Base-by-base conservation (phyloP, 2,113 vertebrate species). In the Microtus montanus region DNA sequence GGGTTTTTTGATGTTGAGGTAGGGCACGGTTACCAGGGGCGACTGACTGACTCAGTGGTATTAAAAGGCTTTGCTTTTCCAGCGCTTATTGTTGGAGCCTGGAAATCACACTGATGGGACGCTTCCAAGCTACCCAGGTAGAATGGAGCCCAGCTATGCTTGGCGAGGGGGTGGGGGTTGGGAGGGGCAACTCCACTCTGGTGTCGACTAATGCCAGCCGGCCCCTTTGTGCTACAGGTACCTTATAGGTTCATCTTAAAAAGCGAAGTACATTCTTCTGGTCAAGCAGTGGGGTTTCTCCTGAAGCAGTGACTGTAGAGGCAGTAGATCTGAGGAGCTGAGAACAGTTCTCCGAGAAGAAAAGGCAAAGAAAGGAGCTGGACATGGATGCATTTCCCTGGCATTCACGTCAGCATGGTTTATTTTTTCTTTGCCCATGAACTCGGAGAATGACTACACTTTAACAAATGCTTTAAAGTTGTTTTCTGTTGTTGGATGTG, bases 401-500 rank as follows among this genome's bases (percentile, higher is more conserved):
- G 47, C 78, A 68, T 73, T 94, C 24, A 80, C 71, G 24, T 93
- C n/a, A 92, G 66, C 80, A 78, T 26, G 11, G 13, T 22, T 80
- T 63, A 70, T 52, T 75, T 54, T 54, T 35, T 66, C 68, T 80
- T 82, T 95, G 66, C 19, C 89, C 35, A 74, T n/a, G 12, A 91
- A 74, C 28, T 63, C 2, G 75, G 71, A 87, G 35, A 94, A 90
- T 92, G 93, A 47, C 10, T 8, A 33, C 78, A 92, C 82, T 94
- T 92, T 93, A 93, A 83, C 66, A 58, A 96, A 79, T 14, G 0
- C 79, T 95, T 87, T 89, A 61, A 93, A 92, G 79, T 90, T 94
- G 15, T 82, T 78, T 84, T 74, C 83, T 66, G 24, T 78, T 78
- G 5, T 90, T 92, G 38, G 35, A 63, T 61, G 71, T 94, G 63